Evolutionary conservation across 1,140 invertebrate genomes (phyloP).

Genomic region (Tribolium castaneum): DNA sequence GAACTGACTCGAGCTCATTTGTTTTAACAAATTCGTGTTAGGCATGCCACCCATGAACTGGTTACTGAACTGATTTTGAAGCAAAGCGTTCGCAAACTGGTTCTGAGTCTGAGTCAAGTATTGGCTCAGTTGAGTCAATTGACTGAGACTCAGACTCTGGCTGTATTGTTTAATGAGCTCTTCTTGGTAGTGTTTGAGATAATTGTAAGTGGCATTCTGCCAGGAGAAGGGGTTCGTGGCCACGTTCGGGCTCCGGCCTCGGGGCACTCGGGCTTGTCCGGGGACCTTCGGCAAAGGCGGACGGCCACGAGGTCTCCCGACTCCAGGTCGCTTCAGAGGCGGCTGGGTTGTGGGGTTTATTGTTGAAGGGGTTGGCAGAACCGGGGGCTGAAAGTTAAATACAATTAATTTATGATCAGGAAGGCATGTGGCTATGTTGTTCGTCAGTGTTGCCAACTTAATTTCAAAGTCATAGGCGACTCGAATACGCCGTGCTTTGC

Average conservation of each 20-base stretch:
- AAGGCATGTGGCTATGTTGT: too few relatives aligned
- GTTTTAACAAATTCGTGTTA: conserved; percentile 41
- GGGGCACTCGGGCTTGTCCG: conserved; percentile 49
- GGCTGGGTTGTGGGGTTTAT: conserved; percentile 35
- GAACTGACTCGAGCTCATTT: conserved; percentile 39
- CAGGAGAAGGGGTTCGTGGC: conserved; percentile 50
- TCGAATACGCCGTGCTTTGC: too few relatives aligned
- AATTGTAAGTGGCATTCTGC: conserved; percentile 53
- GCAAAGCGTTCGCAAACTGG: conserved; percentile 47
- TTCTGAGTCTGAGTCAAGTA: conserved; percentile 51
- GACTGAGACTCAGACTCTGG: conserved; percentile 53
- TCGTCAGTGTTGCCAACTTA: too few relatives aligned
- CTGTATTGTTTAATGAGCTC: conserved; percentile 61
- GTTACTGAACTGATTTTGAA: conserved; percentile 41
- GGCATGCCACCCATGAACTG: conserved; percentile 47
- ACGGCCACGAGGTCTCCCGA: conserved; percentile 59
- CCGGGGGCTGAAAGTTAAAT: conserved; percentile 50
- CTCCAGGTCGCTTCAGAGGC: conserved; percentile 54
- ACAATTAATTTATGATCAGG: too few relatives aligned
- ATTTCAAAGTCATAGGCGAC: too few relatives aligned
- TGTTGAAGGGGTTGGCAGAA: conserved; percentile 54
- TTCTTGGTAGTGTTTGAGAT: conserved; percentile 60
- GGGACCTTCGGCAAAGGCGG: conserved; percentile 59
- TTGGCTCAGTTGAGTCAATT: conserved; percentile 53
- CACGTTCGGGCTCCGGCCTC: conserved; percentile 48